Conservation (phyloP, 2,888 invertebrate species). For the Cecidostiba fungosa region DNA sequence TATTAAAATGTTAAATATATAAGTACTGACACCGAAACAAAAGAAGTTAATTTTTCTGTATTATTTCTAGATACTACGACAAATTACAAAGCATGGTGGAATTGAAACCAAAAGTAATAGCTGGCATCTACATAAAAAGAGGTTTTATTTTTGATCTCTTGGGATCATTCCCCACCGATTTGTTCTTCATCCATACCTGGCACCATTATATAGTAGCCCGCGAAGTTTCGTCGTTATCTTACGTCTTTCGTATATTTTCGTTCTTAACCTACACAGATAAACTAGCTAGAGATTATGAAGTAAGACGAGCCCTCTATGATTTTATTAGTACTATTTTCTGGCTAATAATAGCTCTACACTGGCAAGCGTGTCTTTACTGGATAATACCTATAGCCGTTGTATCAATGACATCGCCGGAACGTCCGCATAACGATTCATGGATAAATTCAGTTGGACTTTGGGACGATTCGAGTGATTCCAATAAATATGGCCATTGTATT, state of each 20-base stretch:
- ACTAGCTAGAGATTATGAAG: constrained; percentile 68
- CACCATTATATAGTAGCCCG: constrained; percentile 67
- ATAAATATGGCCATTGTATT: constrained; percentile 70
- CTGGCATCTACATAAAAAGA: constrained; percentile 67
- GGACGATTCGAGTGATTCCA: constrained; percentile 55
- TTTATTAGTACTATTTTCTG: constrained; percentile 70
- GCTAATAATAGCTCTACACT: constrained; percentile 72
- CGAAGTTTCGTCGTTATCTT: constrained; percentile 70
- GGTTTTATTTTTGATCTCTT: constrained; percentile 73
- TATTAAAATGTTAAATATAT: background rate
- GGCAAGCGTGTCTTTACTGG: constrained; percentile 76
- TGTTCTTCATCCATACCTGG: constrained; percentile 70
- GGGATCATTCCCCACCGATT: constrained; percentile 75
- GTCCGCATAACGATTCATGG: constrained; percentile 72
- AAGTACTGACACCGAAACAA: background rate
- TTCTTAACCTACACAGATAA: constrained; percentile 67
- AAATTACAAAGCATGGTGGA: constrained; percentile 69
- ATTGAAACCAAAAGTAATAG: constrained; percentile 69
- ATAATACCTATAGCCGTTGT: constrained; percentile 70
- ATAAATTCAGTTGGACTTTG: constrained; percentile 70
- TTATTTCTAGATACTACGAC: constrained; percentile 72
- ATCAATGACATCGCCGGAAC: constrained; percentile 64
- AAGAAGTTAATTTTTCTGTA: background rate
- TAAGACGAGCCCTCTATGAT: constrained; percentile 67
- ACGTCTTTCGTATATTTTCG: constrained; percentile 72